These are phyloP conservation scores for Liopterus haemorrhoidalis DNA, from an alignment of 2,888 invertebrate species.

Conservation along the genomic window DNA sequence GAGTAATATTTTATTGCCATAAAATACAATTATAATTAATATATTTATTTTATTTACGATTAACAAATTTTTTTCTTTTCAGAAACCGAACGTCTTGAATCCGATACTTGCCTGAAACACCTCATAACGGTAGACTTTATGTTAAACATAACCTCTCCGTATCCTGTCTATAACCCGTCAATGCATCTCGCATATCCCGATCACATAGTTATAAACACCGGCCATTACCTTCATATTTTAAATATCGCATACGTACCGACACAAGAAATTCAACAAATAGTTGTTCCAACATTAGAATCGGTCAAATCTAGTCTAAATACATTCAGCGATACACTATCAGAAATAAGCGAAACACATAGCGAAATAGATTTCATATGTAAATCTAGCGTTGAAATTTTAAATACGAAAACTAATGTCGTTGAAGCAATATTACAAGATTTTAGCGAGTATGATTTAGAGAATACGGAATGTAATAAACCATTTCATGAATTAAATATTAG, in stretches of 20 bases:
- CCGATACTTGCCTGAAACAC: constrained; percentile 75
- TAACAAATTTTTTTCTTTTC: constrained; percentile 24
- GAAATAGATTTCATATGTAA: constrained; percentile 41
- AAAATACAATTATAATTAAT: too few relatives aligned
- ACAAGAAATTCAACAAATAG: constrained; percentile 1
- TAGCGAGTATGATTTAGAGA: constrained; percentile 46
- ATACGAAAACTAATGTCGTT: constrained; percentile 36
- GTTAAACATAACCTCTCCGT: constrained; percentile 83
- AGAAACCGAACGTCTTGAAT: constrained; percentile 53
- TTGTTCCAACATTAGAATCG: too few relatives aligned
- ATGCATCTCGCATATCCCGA: constrained; percentile 44
- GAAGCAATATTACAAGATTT: constrained; percentile 46
- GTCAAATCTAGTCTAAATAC: constrained; percentile 26
- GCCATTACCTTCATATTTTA: constrained; percentile 45
- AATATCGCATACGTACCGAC: constrained; percentile 41
- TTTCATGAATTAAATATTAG: constrained; percentile 47
- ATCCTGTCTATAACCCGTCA: constrained; percentile 51
- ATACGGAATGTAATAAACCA: constrained; percentile 44
- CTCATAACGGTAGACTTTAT: constrained; percentile 89
- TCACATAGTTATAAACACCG: constrained; percentile 45
- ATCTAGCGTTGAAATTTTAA: constrained; percentile 34
- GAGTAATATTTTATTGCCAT: too few relatives aligned
- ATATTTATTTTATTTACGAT: too few relatives aligned
- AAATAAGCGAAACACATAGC: constrained; percentile 43
- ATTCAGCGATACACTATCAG: constrained; percentile 41